These are phyloP conservation scores for Sycobia sp. DNA, from an alignment of 1,140 invertebrate genomes.

Conservation along the genomic window DNA sequence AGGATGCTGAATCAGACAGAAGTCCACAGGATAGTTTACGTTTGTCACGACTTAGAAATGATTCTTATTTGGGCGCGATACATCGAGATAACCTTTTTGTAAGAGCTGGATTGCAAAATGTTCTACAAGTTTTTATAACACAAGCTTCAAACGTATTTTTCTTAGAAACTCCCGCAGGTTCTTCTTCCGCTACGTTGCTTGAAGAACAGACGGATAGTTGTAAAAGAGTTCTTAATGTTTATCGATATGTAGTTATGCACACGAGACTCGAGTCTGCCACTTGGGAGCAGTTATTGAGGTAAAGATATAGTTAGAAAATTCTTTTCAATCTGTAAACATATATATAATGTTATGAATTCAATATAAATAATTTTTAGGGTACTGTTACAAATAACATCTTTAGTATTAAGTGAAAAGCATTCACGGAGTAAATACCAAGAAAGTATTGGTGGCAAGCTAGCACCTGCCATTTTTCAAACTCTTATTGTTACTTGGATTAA, in stretches of 20 bases:
- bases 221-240: slow-evolving; percentile 95
- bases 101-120: slow-evolving; percentile 83
- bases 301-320: slow-evolving; percentile 33
- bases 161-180: slow-evolving; percentile 63
- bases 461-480: slow-evolving; percentile 93
- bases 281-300: slow-evolving; percentile 73
- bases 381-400: slow-evolving; percentile 89
- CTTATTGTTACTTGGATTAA: slow-evolving; percentile 98
- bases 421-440: slow-evolving; percentile 77
- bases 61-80: slow-evolving; percentile 82
- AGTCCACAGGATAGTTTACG: slow-evolving; percentile 63
- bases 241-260: slow-evolving; percentile 97
- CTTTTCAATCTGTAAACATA: slow-evolving; percentile 68
- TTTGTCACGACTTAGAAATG: slow-evolving; percentile 73
- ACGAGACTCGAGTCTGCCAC: slow-evolving; percentile 88
- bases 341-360: background rate
- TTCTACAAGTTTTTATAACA: slow-evolving; percentile 91
- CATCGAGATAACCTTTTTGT: slow-evolving; percentile 79
- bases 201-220: slow-evolving; percentile 96
- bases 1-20: slow-evolving; percentile 51
- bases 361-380: slow-evolving; percentile 65
- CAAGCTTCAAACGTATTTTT: slow-evolving; percentile 95
- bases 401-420: slow-evolving; percentile 80
- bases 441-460: slow-evolving; percentile 80
- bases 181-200: slow-evolving; percentile 62